Percentiles rank a stretch among this genome's conserved stretches.
These are phyloP conservation scores for Calcarius lapponicus DNA, from an alignment of 2,797 vertebrate genomes.

Conservation along the genomic window DNA sequence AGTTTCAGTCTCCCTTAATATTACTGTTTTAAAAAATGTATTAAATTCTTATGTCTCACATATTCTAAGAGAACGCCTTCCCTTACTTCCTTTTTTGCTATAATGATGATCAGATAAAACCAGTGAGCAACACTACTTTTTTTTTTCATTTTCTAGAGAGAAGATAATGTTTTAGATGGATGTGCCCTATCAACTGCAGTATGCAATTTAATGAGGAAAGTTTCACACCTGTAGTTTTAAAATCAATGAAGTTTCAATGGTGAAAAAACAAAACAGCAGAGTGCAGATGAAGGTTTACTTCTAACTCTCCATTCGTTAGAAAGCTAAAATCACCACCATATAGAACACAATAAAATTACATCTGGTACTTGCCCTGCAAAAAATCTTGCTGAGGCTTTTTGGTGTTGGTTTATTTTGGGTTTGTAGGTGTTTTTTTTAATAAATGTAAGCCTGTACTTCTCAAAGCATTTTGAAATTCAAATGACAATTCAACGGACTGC, in stretches of 20 bases:
- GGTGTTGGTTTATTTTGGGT: background rate
- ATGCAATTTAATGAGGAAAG: conserved; percentile 30
- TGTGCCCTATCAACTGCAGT: conserved; percentile 1
- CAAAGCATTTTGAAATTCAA: conserved; percentile 6
- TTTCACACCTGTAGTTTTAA: conserved; percentile 33
- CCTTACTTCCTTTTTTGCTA: background rate
- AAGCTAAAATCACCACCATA: conserved; percentile 2
- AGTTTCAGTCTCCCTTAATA: background rate
- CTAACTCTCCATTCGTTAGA: background rate
- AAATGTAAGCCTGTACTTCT: background rate
- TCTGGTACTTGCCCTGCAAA: conserved; percentile 1
- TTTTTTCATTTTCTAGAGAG: conserved; percentile 1
- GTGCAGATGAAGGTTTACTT: background rate
- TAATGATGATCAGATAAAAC: background rate
- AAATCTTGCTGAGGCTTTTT: background rate
- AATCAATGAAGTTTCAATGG: conserved; percentile 37
- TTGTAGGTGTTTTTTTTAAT: background rate
- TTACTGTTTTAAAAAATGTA: background rate
- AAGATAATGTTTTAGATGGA: conserved; percentile 9
- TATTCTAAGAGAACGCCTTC: background rate
- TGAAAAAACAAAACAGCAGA: background rate
- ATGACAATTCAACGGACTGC: background rate
- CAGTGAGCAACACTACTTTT: background rate
- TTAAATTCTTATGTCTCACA: background rate
- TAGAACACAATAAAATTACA: background rate